Base-by-base conservation (phyloP, 2,888 invertebrate species). In the Ormia ochracea region DNA sequence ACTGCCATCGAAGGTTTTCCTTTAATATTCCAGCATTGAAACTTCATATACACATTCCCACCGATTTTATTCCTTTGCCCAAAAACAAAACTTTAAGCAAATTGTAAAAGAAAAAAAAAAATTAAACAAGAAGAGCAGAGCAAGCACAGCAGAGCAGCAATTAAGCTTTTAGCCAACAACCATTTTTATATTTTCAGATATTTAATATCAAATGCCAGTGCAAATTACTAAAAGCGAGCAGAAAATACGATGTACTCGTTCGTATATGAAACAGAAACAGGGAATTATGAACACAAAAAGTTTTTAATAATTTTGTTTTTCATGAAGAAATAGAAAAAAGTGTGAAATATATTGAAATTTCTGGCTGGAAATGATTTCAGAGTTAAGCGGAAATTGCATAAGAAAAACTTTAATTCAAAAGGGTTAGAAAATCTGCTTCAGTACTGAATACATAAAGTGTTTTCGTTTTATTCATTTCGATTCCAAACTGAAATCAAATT, bases 301-400 rank as follows among this genome's bases (percentile, higher is more conserved):
- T 59, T 68, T 75, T 41, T 50, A 50, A 59, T 52, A 43, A 59
- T 14, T 56, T 73, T n/a, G n/a, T 74, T 73, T 21, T 61, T 31
- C 12, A 52, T 31, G 17, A 23, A 41, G 38, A 19, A 19, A 26
- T 19, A 50, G 50, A 68, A 68, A 56, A 66, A 68, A 63, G 36
- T 76, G 54, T 54, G 48, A 69, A 78, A 81, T 61, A 70, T 75
- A 59, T n/a, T n/a, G n/a, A 52, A 73, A 58, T 66, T 50, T 43
- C 12, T 52, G 58, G 10, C 1, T 10, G 28, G 38, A 52, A 41
- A 41, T 43, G 36, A 36, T 63, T 43, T 52, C 33, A 21, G 38
- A 21, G 36, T 12, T 19, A 4, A 61, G 23, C 23, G 3, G 23
- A 48, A 58, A 59, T 33, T 31, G 9, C 17, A 6, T 21, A 7